phyloP scores from a whole-genome alignment of 2,113 vertebrate species.

The Emydocephalus ijimae region DNA sequence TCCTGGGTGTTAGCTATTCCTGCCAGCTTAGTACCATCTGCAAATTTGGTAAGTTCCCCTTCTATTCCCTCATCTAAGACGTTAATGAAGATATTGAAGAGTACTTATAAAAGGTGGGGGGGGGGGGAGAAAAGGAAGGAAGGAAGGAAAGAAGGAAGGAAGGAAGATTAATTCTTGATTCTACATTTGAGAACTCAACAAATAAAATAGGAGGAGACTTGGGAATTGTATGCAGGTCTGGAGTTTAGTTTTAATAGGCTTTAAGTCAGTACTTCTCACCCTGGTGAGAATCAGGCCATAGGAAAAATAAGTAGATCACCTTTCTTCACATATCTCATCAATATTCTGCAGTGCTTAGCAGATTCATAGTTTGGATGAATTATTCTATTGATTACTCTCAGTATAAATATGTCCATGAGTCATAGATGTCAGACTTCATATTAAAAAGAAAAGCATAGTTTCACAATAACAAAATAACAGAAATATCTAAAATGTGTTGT shows the following conservation, averaged over 20 bases:
- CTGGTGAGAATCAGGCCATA: neutral
- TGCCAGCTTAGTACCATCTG: too few species aligned
- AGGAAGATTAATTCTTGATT: neutral
- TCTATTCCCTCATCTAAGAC: too few species aligned
- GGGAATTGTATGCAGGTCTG: neutral
- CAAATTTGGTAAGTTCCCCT: too few species aligned
- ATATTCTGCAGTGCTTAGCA: neutral
- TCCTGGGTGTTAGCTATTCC: too few species aligned
- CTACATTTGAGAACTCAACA: neutral
- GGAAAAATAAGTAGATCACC: neutral
- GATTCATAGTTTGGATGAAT: neutral
- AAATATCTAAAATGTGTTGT: neutral
- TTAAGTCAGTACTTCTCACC: neutral
- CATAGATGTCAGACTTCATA: neutral
- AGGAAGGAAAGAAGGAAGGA: neutral
- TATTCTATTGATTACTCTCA: neutral
- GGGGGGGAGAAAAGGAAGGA: neutral
- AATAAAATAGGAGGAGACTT: neutral
- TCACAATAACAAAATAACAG: neutral
- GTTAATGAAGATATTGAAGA: too few species aligned
- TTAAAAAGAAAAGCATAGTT: neutral
- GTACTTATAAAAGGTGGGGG: neutral
- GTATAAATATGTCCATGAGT: neutral
- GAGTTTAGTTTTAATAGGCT: neutral
- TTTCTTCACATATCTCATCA: neutral